Base-by-base conservation (phyloP, 2,113 vertebrate species). In the Macquaria ambigua region DNA sequence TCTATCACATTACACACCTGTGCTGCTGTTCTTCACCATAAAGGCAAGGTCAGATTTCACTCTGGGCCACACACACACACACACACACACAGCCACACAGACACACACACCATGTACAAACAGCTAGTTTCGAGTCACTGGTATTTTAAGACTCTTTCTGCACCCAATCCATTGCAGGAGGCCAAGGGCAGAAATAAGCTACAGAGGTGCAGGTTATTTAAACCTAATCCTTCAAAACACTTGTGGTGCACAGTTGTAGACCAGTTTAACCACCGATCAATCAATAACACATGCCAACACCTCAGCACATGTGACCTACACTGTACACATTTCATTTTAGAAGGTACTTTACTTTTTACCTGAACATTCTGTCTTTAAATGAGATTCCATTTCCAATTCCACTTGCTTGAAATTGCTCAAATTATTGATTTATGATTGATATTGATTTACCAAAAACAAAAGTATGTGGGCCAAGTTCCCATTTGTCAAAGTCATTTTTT, bases 1-100 rank as follows among this genome's bases (percentile, higher is more conserved):
- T 93, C 73, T 64, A 83, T 92, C 87, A 87, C 41, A 20, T 90
- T 85, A 85, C 89, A 91, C 89, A 93, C 91, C 93, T 92, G 90
- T 79, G 82, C 79, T 79, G 81, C 77, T 85, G 85, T 79, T 86
- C 84, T 88, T 77, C 67, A 28, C 71, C 62, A 56, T 31, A 53
- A 82, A 84, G 58, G 48, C 80, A 79, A 82, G 90, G 74, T 93
- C 88, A 89, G n/a, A 75, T 91, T 87, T 83, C 87, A 86, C 31
- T 28, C 9, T 55, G 23, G 9, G 55, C 48, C 15, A 3, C 23
- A 10, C 8, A n/a, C 55, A 25, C 77, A 31, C 23, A 37, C 63
- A 70, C 77, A 74, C 72, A 67, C 63, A 25, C 55, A 75, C 50
- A 48, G 28, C 53, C 58, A 74, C 74, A 50, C 6, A 39, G 3